These are phyloP conservation scores for Stichodactyla mertensii DNA, from an alignment of 64 coral and sea anemone species.

Conservation along the genomic window DNA sequence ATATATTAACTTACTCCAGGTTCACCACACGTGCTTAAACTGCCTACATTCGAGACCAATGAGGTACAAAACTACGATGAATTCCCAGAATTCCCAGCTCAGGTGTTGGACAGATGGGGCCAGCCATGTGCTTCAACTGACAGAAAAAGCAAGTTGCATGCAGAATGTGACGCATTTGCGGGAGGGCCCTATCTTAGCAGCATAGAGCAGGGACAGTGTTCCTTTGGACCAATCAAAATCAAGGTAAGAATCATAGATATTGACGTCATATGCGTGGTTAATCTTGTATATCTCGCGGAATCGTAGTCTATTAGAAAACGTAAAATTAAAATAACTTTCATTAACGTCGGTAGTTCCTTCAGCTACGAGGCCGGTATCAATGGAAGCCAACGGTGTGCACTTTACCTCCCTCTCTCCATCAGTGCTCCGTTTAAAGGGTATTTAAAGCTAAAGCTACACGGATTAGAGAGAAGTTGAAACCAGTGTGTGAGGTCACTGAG, in stretches of 20 bases:
- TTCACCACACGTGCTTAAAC: constrained; percentile 55
- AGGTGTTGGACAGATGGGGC: constrained; percentile 78
- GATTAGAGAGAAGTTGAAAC: too few relatives aligned
- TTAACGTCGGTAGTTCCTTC: too few relatives aligned
- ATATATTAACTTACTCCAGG: constrained; percentile 15
- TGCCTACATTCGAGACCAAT: constrained; percentile 66
- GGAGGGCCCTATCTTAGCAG: constrained; percentile 48
- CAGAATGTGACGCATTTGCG: constrained; percentile 62
- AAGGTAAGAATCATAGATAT: constrained; percentile 7
- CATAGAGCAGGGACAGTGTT: constrained; percentile 53
- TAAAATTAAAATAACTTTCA: too few relatives aligned
- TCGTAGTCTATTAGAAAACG: too few relatives aligned
- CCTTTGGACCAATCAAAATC: constrained; percentile 60
- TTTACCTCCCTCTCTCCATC: too few relatives aligned
- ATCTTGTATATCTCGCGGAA: too few relatives aligned
- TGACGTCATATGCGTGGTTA: neutral
- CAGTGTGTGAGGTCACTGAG: too few relatives aligned
- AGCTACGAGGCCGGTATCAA: too few relatives aligned
- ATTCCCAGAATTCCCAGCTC: constrained; percentile 71
- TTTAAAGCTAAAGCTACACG: too few relatives aligned
- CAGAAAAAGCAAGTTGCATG: constrained; percentile 39
- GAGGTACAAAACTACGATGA: constrained; percentile 82
- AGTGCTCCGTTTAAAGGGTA: too few relatives aligned
- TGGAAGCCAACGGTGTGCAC: too few relatives aligned
- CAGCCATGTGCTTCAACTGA: constrained; percentile 57